These are phyloP conservation scores for Petroica traversi DNA, from an alignment of 2,113 vertebrate species.

Conservation along the genomic window DNA sequence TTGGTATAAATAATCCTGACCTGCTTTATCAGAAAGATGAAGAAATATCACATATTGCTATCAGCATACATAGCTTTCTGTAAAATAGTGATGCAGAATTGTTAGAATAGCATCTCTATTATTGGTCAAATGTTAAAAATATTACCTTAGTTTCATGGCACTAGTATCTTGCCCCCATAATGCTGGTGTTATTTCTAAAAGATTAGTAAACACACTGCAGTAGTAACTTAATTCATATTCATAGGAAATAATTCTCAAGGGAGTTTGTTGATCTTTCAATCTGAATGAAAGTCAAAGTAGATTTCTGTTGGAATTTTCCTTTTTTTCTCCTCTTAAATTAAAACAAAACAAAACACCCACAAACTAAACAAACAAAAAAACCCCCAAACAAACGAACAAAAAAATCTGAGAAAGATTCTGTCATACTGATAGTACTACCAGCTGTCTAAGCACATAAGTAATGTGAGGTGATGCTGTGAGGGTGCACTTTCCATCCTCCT, in stretches of 20 bases:
- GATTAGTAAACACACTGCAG: constrained; percentile 55
- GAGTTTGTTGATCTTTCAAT: constrained; percentile 65
- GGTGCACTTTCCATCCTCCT: not conserved
- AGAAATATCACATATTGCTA: not conserved
- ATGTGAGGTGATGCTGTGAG: not conserved
- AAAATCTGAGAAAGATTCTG: not conserved
- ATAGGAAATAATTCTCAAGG: constrained; percentile 68
- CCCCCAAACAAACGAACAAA: not conserved
- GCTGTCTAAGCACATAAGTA: not conserved
- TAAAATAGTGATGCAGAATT: constrained; percentile 10
- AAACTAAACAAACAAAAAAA: not conserved
- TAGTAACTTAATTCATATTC: constrained; percentile 74
- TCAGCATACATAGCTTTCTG: not conserved
- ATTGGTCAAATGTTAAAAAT: constrained; percentile 51
- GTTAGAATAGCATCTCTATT: not conserved
- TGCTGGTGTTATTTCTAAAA: constrained; percentile 58
- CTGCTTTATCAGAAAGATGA: not conserved
- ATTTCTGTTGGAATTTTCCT: constrained; percentile 45
- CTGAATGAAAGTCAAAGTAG: constrained; percentile 68
- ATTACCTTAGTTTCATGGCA: constrained; percentile 38
- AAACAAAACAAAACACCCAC: not conserved
- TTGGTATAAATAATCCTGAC: not conserved
- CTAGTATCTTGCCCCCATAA: not conserved
- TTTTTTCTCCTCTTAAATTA: not conserved
- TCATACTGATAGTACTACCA: not conserved